Percentiles rank a stretch among this genome's conserved stretches.
These are phyloP conservation scores for Prionailurus bengalensis DNA, from an alignment of 2,113 vertebrate species.

Conservation along the genomic window DNA sequence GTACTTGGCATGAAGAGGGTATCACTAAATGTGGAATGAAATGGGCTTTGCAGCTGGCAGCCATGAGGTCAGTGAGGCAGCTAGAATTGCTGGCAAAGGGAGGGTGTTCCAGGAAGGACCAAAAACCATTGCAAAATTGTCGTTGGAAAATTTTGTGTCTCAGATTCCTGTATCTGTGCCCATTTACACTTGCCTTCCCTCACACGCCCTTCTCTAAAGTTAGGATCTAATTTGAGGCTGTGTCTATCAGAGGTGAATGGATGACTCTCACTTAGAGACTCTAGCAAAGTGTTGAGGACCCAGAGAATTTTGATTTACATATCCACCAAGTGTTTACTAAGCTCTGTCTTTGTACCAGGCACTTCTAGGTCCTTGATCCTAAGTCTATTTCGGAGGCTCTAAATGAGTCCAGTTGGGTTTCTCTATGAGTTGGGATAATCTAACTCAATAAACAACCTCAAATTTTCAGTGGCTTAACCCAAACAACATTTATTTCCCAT, in stretches of 20 bases:
- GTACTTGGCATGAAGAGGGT: background rate
- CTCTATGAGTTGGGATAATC: background rate
- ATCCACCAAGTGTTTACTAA: background rate
- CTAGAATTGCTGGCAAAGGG: background rate
- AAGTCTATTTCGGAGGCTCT: background rate
- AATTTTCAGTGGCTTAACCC: background rate
- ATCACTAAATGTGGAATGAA: background rate
- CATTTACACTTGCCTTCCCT: background rate
- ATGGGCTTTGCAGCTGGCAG: background rate
- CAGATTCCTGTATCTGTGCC: background rate
- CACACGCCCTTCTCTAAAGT: background rate
- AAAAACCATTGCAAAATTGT: background rate
- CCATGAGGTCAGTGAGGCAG: background rate
- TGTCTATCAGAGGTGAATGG: background rate
- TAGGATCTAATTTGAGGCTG: background rate
- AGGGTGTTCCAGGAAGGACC: background rate
- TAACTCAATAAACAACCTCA: background rate
- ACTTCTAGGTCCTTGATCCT: background rate
- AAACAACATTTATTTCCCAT: background rate
- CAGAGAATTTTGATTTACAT: conserved; percentile 27
- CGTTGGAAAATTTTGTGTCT: background rate
- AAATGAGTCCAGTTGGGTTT: background rate
- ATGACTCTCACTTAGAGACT: background rate
- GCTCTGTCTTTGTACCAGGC: background rate
- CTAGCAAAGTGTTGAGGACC: background rate